Evolutionary conservation across 1,140 invertebrate genomes (phyloP), one percentile per base, ranked within the genome.

Genomic region (Trypoxylus dichotomus): DNA sequence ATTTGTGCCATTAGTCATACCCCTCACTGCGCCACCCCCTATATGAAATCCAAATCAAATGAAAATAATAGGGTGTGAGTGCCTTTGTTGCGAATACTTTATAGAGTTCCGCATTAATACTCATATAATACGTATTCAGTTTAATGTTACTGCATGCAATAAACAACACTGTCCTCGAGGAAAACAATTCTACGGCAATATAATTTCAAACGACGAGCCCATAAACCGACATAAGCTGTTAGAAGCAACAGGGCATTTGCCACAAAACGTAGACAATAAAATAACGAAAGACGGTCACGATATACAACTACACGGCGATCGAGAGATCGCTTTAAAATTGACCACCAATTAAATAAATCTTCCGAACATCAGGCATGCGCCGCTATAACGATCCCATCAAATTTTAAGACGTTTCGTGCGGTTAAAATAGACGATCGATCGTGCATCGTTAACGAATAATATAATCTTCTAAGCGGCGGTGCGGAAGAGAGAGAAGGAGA

Each of bases 271-370:
- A 54, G 19, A 19, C 47, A 54, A 54, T 54, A 54, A 54, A 54
- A 54, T 3, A 54, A 19, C 47, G 19, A 54, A 54, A 54, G 47
- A n/a, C 47, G 47, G 47, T 54, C 47, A 54, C 47, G 47, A 54
- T 19, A 54, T 54, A 32, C 29, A 15, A 19, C 15, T 54, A 19
- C 15, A 54, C 47, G 47, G 47, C 47, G 32, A 54, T 54, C 19
- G 19, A 54, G 15, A n/a, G 47, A 54, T 54, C 15, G 47, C 47
- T 54, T 54, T 54, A 54, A 54, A 54, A 54, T 54, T 54, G 47
- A 54, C 47, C 47, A 54, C 47, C 47, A 54, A 54, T 54, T 54
- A 54, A 54, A 54, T 54, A 54, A 54, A 54, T 54, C 47, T 19
- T 19, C 19, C 47, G 47, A 54, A 54, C 47, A 54, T 54, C 47